These are phyloP conservation scores for Anthopleura xanthogrammica DNA, from an alignment of 92 coral and sea anemone genomes.

Conservation along the genomic window DNA sequence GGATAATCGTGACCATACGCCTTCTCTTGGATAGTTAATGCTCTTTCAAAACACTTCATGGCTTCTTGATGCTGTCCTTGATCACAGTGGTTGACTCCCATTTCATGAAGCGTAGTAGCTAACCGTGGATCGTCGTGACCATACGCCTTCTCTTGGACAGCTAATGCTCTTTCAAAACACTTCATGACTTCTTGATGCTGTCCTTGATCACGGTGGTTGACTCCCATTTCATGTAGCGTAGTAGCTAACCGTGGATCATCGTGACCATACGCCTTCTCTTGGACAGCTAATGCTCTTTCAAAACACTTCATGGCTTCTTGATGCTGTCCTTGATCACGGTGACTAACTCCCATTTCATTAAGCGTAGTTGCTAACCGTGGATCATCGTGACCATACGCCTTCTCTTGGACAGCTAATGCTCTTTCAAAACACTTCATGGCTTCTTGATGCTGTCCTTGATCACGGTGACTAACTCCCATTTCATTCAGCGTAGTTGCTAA, in stretches of 20 bases:
- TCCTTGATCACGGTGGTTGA: background rate
- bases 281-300: no score
- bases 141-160: slow-evolving; percentile 4
- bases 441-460: slow-evolving; percentile 9
- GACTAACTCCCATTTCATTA: no score
- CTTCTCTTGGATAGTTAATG: background rate
- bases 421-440: background rate
- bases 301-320: no score
- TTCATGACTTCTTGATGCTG: background rate
- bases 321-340: no score
- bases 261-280: no score
- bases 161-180: background rate
- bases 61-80: slow-evolving; percentile 1
- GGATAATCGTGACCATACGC: slow-evolving; percentile 11
- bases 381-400: background rate
- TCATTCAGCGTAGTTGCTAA: background rate
- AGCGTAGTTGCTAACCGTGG: no score
- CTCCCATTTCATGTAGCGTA: no score
- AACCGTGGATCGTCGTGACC: slow-evolving; percentile 2
- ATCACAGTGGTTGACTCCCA: background rate
- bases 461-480: background rate
- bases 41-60: slow-evolving; percentile 1
- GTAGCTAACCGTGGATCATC: no score
- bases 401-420: slow-evolving; percentile 9
- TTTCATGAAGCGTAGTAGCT: background rate